Conservation (phyloP, 2,888 invertebrate species). For the Tanypteryx hageni region DNA sequence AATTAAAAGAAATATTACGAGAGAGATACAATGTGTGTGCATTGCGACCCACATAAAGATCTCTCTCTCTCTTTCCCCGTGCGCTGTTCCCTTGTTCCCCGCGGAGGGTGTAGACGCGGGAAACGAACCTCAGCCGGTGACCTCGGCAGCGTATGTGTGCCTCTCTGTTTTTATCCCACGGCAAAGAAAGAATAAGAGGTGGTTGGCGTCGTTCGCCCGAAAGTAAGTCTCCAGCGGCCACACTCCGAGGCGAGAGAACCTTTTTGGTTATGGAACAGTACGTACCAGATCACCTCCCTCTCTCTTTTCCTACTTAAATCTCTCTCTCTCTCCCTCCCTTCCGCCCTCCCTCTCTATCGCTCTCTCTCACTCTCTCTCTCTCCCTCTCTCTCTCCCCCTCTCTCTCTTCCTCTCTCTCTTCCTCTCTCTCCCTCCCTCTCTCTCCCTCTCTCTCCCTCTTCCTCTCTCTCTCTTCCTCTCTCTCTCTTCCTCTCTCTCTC, state of each 20-base stretch:
- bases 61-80: too few relatives aligned
- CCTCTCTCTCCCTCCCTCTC: neutral
- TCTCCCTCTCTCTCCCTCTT: neutral
- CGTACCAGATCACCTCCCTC: too few relatives aligned
- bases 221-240: constrained; percentile 42
- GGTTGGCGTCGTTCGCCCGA: constrained; percentile 17
- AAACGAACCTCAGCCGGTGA: too few relatives aligned
- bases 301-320: too few relatives aligned
- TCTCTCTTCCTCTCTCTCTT: neutral
- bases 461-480: neutral
- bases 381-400: neutral
- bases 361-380: neutral
- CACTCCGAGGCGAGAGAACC: constrained; percentile 40
- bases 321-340: neutral
- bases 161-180: neutral
- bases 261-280: constrained; percentile 23
- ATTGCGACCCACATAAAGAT: too few relatives aligned
- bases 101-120: too few relatives aligned
- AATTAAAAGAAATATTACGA: too few relatives aligned
- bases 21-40: too few relatives aligned
- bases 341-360: neutral
- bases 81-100: too few relatives aligned
- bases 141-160: too few relatives aligned
- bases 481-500: neutral
- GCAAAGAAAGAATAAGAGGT: neutral